Evolutionary conservation across 1,140 invertebrate genomes (phyloP), one percentile per base, ranked within the genome.

Genomic region (Paramacrobiotus metropolitanus): DNA sequence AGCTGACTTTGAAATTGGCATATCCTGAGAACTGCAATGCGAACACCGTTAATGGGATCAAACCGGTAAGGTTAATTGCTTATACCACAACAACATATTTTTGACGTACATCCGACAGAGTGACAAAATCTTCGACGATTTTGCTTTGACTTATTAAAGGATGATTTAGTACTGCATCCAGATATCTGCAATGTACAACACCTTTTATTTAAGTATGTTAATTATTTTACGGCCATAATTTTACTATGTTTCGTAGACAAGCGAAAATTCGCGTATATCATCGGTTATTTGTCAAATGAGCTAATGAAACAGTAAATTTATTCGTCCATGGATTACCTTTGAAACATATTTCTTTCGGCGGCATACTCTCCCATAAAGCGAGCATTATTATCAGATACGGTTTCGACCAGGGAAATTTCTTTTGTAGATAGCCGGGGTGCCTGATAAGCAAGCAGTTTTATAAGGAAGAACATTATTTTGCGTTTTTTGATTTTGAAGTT

Each of bases 321-420:
- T 15, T n/a, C 34, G 34, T 9, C 34, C 34, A 40, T 40, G 34
- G 34, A 24, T 40, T 55, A 55, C 48, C 48, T 15, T 55, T 55
- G 48, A 15, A 55, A 28, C 24, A 55, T 55, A 9, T 20, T 28
- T 9, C 48, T 15, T 24, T 55, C 48, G 15, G 48, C 15, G 15
- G 48, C 48, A 24, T 28, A 55, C 48, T 55, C 24, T 55, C 48
- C 48, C 48, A 55, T 55, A 24, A 55, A 55, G 15, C 48, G 48
- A 55, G 48, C 48, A 55, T 55, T 15, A 55, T 55, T 55, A 24
- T 55, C 48, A 4, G 48, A 24, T 9, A 55, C 24, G 48, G 15
- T 24, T 4, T 55, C 48, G 4, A 24, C 28, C 28, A 55, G 48
- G 15, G 48, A 20, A 9, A 24, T 55, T 28, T 55, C 48, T 55